Conservation (phyloP, 2,113 vertebrate species). For the Acrocephalus kingi region DNA sequence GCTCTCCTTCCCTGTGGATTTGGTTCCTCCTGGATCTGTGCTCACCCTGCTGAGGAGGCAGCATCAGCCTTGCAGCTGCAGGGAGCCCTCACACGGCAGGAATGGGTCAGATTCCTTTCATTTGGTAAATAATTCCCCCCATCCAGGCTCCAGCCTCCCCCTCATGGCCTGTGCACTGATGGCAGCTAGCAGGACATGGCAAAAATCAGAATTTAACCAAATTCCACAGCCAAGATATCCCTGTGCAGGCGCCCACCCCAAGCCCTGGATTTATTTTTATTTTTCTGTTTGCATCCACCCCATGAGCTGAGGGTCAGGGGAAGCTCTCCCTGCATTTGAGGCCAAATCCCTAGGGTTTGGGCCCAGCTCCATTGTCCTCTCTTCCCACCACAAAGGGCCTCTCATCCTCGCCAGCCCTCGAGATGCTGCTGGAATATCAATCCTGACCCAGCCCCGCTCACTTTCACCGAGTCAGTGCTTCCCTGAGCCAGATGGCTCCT, state of each 20-base stretch:
- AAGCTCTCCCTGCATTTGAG: background rate
- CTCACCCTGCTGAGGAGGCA: fast-evolving
- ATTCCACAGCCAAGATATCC: background rate
- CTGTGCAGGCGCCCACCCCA: background rate
- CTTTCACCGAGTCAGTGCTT: background rate
- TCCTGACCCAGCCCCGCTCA: background rate
- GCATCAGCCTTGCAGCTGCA: background rate
- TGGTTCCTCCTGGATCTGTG: background rate
- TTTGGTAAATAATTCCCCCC: background rate
- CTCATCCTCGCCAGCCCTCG: background rate
- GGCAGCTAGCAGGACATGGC: fast-evolving
- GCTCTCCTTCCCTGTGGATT: fast-evolving
- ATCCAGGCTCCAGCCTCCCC: background rate
- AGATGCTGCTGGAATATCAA: slow-evolving; percentile 63
- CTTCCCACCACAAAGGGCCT: slow-evolving; percentile 27
- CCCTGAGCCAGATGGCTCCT: slow-evolving; percentile 18
- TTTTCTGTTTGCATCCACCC: background rate
- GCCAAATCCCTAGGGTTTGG: background rate
- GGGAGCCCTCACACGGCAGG: background rate
- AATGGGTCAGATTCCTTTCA: background rate
- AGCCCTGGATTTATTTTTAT: fast-evolving
- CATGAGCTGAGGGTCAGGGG: fast-evolving
- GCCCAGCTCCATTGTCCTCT: background rate
- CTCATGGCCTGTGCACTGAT: fast-evolving
- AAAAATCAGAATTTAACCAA: background rate